These are phyloP conservation scores for Podargus strigoides DNA, from an alignment of 2,797 vertebrate species.

Conservation along the genomic window DNA sequence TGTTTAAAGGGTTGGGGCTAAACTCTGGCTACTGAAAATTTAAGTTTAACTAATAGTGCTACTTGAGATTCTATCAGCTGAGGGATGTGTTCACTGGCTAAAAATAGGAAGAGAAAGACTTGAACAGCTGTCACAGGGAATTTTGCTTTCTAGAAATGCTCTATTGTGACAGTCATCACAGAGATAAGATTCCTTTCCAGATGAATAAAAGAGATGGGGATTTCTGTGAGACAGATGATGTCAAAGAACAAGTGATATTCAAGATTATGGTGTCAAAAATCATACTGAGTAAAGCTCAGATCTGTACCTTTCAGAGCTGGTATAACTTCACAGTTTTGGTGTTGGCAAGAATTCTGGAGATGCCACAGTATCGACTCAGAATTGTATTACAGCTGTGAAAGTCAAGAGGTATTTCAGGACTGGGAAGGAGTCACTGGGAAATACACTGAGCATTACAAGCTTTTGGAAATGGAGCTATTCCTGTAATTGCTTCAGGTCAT, in stretches of 20 bases:
- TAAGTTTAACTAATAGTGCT: neutral
- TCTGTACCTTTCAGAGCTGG: neutral
- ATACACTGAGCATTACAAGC: neutral
- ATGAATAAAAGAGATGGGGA: neutral
- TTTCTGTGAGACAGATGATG: neutral
- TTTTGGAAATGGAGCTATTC: neutral
- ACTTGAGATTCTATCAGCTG: neutral
- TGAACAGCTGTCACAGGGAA: neutral
- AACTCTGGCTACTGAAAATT: neutral
- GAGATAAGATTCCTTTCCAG: neutral
- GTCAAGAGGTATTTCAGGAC: neutral
- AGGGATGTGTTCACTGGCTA: neutral
- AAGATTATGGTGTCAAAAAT: neutral
- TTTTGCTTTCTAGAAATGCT: conserved; percentile 24
- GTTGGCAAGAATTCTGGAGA: neutral
- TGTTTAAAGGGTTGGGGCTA: neutral
- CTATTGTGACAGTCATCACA: neutral
- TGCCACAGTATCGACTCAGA: neutral
- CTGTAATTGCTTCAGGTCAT: neutral
- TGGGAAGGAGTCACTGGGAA: neutral
- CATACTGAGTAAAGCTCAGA: neutral
- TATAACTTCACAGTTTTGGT: neutral
- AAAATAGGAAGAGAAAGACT: conserved; percentile 30
- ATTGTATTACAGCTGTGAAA: neutral
- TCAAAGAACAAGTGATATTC: neutral